Base-by-base conservation (phyloP, 1,140 invertebrate species). In the Choristoneura fumiferana region DNA sequence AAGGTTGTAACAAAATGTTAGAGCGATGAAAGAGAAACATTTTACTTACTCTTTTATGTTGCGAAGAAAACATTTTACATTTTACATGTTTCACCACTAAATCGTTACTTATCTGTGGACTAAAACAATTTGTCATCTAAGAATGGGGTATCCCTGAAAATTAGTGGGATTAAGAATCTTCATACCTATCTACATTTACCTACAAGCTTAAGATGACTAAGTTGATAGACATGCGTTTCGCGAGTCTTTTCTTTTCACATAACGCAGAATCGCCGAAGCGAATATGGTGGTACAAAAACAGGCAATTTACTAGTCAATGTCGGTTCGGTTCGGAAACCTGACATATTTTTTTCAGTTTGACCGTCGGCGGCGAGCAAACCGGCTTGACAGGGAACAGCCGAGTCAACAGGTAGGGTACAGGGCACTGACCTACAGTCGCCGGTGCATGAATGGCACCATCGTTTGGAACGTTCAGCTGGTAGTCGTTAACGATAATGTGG, bases 351-450 rank as follows among this genome's bases (percentile, higher is more conserved):
- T 78, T 67, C 63, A 67, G 63, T 67, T 67, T 60, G 62, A 49
- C 43, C 43, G 43, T 58, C 37, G 57, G 58, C 60, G 67, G 65
- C 70, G n/a, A n/a, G 70, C 74, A 66, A 86, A 87, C 84, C 84
- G 80, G 83, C 73, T 78, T 63, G 73, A 73, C 82, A 54, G 69
- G 77, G 73, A 70, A 67, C 62, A 49, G 65, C n/a, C 65, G 59
- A 81, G 72, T 75, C 78, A 87, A 84, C 84, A 87, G 83, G 83
- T 83, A 83, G 74, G 76, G 69, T 78, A 78, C 66, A 77, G 84
- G 84, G 84, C 84, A 87, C 73, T 87, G 84, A 87, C 81, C 84
- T 75, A 87, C 74, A 79, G 71, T 69, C 69, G 66, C 45, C 70
- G 60, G 67, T 66, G 67, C 78, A 71, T 87, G 81, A 84, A 87